Evolutionary conservation across 1,140 invertebrate genomes (phyloP).

Genomic region (Pseudomyrmex flavicornis): DNA sequence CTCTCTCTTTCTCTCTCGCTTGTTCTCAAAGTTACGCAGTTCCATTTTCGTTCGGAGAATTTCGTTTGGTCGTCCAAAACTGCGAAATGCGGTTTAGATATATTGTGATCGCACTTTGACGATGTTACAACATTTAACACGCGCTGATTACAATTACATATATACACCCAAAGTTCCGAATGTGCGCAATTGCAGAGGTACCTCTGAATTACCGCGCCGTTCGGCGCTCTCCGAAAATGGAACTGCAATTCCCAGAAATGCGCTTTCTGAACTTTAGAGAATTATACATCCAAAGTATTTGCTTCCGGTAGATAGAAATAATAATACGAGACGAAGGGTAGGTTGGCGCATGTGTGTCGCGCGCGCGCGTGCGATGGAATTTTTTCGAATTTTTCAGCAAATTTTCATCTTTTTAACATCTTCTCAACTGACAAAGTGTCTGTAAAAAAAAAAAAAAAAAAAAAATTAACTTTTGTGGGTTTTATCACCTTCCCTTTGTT

Average conservation of each 20-base stretch:
- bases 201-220: too few relatives aligned
- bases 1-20: constrained; percentile 1
- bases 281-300: neutral
- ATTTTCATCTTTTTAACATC: neutral
- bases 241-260: constrained; percentile 20
- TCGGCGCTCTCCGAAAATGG: neutral
- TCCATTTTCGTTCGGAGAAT: neutral
- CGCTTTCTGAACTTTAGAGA: too few relatives aligned
- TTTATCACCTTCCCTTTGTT: constrained; percentile 49
- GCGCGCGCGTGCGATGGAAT: neutral
- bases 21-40: neutral
- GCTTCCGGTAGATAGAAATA: constrained; percentile 9
- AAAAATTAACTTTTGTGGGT: constrained; percentile 23
- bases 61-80: neutral
- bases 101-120: too few relatives aligned
- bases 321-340: constrained; percentile 44
- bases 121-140: too few relatives aligned
- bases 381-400: neutral
- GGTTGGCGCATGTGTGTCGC: neutral
- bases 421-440: constrained; percentile 1
- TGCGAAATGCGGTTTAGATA: too few relatives aligned
- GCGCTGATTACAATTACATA: too few relatives aligned
- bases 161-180: too few relatives aligned
- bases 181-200: too few relatives aligned
- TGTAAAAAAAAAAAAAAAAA: neutral